Evolutionary conservation across 2,888 invertebrate species (phyloP), one percentile per base, ranked within the genome.

Genomic region (Lithosia quadra): DNA sequence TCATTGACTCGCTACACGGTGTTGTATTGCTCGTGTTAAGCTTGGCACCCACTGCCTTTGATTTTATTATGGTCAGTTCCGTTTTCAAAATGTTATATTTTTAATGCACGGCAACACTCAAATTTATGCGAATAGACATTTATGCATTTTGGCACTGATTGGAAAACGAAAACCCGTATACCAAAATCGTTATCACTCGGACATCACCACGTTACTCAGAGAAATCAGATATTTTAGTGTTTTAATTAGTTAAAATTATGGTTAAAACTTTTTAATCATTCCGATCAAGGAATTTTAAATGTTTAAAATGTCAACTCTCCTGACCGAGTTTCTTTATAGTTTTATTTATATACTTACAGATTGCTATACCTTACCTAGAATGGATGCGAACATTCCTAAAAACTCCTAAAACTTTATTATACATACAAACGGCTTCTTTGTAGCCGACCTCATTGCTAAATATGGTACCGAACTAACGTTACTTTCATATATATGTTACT

Each of bases 1-100:
- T 89, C 89, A 90, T 86, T 90, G 89, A 87, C 88, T 88, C 84
- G 74, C 71, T 69, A 81, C 72, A 78, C 74, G 74, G 83, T 80
- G 78, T 85, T 75, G 71, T 67, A 69, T 85, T 82, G 75, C 83
- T 73, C 55, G 67, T 62, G 62, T 74, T 78, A 74, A 77, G 79
- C 65, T 76, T 75, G 55, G 67, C 55, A 59, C 34, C 49, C 53
- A 71, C 63, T 70, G 33, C 39, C 61, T 72, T 34, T 69, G 66
- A 72, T 77, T 75, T 61, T 53, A 10, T 68, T 73, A 65, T 55
- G 58, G 67, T 13, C 24, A 56, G 55, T 65, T 63, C 18, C 55
- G 5, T 39, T 5, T 9, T n/a, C 18, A 2, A 39, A 1, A 22
- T 49, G 5, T 49, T 18, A 53, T 15, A 18, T n/a, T 8, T 43